These are phyloP conservation scores for Idaea biselata DNA, from an alignment of 2,888 invertebrate genomes.

Conservation along the genomic window DNA sequence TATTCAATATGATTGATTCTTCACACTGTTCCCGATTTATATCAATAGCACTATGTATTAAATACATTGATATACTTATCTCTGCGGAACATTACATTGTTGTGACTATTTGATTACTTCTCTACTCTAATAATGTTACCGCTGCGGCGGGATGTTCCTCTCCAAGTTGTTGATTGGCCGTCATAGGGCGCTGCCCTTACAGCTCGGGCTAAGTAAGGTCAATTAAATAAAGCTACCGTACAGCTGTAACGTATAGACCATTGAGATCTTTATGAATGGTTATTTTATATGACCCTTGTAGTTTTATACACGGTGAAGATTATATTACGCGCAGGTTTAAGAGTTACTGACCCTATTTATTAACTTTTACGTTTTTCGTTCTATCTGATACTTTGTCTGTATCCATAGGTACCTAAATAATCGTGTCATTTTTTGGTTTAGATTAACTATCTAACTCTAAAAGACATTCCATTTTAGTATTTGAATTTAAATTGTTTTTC, in stretches of 20 bases:
- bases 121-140: neutral
- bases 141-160: slow-evolving; percentile 15
- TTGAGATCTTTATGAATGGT: slow-evolving; percentile 20
- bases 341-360: neutral
- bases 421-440: neutral
- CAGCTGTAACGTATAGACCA: slow-evolving; percentile 27
- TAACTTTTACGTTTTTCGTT: neutral
- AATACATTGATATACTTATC: no score
- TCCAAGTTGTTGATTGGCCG: slow-evolving; percentile 42
- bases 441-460: neutral
- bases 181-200: slow-evolving; percentile 59
- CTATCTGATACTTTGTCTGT: neutral
- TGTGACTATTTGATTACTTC: neutral
- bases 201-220: slow-evolving; percentile 57
- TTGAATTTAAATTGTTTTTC: no score
- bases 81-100: no score
- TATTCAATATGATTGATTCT: neutral
- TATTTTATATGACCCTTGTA: slow-evolving; percentile 13
- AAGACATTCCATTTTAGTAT: neutral
- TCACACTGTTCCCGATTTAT: neutral
- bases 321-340: neutral
- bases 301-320: slow-evolving; percentile 2
- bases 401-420: neutral
- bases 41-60: neutral
- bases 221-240: slow-evolving; percentile 60